Conservation (phyloP, 2,888 invertebrate species). For the Homarus gammarus region DNA sequence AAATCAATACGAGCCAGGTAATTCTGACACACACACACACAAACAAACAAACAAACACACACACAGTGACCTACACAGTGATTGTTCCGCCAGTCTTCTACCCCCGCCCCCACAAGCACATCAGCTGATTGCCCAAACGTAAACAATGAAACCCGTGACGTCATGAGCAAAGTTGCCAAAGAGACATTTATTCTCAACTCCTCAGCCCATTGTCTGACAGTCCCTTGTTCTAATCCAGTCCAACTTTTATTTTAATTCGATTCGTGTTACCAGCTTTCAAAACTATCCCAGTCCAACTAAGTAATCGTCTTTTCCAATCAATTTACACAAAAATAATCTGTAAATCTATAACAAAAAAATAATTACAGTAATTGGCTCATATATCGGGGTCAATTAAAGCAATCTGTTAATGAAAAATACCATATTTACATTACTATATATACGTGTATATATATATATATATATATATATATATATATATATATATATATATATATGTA, state of each 20-base stretch:
- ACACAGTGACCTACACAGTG: neutral
- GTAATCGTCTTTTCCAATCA: too few relatives aligned
- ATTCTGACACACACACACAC: conserved; percentile 7
- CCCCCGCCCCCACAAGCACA: neutral
- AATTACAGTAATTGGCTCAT: too few relatives aligned
- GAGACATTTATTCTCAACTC: neutral
- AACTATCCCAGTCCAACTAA: too few relatives aligned
- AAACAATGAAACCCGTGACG: conserved; percentile 3
- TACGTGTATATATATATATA: neutral
- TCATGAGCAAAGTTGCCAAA: neutral
- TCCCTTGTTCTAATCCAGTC: neutral
- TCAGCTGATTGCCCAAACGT: neutral
- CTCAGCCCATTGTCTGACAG: neutral
- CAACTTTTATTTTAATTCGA: neutral
- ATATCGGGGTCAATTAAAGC: too few relatives aligned
- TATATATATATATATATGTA: too few relatives aligned
- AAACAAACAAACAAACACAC: neutral
- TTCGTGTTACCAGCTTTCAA: too few relatives aligned
- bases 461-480: too few relatives aligned
- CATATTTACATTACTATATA: neutral
- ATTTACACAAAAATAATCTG: too few relatives aligned
- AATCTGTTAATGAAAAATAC: too few relatives aligned
- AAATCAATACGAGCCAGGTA: too few relatives aligned
- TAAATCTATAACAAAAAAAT: too few relatives aligned
- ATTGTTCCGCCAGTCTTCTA: neutral